Evolutionary conservation across 2,888 invertebrate species (phyloP), one percentile per base, ranked within the genome.

Genomic region (Nesidiocoris tenuis): DNA sequence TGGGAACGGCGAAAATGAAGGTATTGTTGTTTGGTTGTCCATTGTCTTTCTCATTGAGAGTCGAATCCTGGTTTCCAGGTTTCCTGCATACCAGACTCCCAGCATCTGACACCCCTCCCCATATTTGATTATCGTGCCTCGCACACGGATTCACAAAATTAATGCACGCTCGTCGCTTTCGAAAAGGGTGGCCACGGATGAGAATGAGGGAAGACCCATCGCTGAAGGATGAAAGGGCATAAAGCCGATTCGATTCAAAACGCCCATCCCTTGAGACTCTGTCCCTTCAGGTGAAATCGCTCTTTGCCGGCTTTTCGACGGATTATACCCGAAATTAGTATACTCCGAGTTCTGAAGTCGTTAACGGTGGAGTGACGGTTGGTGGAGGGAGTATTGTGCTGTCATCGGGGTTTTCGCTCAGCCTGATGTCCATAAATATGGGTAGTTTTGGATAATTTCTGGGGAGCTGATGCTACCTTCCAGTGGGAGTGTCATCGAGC

Each of bases 121-220:
- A 7, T 3, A 39, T n/a, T n/a, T 12, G 39, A 74, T 65, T 74
- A 74, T 74, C 74, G 65, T 74, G 65, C 65, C 74, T 74, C 74
- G 74, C 74, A 74, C 74, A 74, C 74, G 65, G 74, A 55, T 74
- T 74, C 74, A 74, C 74, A 74, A 74, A 65, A 74, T 74, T 74
- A 74, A 74, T 74, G 64, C 74, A 72, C 72, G 72, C 72, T 72
- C 63, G 72, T 72, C 72, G 72, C 72, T 61, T 72, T 61, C 72
- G 5, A 39, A 72, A 61, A 61, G 72, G 61, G n/a, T 54, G 17
- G 61, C 39, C 54, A 39, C 12, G 54, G 24, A 25, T 22, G 61
- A 61, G 24, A 19, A 21, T 57, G 70, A n/a, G n/a, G 39, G 39
- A 39, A 39, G 39, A 39, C 39, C 39, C 39, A 39, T 39, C 39